phyloP scores from a whole-genome alignment of 92 coral and sea anemone species.

The Micromussa lordhowensis region DNA sequence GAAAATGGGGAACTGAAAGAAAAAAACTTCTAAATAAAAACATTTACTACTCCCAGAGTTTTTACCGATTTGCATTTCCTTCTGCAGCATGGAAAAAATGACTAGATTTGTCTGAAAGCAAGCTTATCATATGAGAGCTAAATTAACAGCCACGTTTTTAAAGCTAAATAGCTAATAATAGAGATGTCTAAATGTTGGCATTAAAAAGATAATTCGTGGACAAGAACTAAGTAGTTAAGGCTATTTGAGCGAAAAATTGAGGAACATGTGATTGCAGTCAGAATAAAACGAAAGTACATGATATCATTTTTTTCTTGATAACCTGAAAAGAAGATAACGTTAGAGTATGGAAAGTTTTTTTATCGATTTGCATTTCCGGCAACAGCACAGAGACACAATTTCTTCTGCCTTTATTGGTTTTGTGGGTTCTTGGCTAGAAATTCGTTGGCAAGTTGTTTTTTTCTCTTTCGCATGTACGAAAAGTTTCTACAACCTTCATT shows the following conservation, averaged over 20 bases:
- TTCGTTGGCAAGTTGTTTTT: background rate
- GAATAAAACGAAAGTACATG: background rate
- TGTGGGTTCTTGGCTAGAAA: background rate
- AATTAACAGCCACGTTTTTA: background rate
- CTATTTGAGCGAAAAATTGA: background rate
- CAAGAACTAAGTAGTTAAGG: background rate
- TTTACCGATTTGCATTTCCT: no score
- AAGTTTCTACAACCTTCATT: background rate
- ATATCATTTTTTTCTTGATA: background rate
- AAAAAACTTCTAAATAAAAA: no score
- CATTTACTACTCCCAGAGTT: no score
- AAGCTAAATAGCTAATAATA: background rate
- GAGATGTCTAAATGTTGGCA: background rate
- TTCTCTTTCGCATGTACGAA: background rate
- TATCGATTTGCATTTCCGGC: background rate
- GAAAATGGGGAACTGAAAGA: no score
- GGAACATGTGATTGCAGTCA: background rate
- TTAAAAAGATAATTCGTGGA: background rate
- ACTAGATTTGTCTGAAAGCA: background rate
- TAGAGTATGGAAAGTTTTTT: background rate
- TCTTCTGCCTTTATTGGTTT: background rate
- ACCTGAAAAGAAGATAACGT: background rate
- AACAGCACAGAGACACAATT: background rate
- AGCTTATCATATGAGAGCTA: background rate
- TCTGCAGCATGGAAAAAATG: background rate